phyloP scores from a whole-genome alignment of 2,888 invertebrate species.

The Torymus tubicola region DNA sequence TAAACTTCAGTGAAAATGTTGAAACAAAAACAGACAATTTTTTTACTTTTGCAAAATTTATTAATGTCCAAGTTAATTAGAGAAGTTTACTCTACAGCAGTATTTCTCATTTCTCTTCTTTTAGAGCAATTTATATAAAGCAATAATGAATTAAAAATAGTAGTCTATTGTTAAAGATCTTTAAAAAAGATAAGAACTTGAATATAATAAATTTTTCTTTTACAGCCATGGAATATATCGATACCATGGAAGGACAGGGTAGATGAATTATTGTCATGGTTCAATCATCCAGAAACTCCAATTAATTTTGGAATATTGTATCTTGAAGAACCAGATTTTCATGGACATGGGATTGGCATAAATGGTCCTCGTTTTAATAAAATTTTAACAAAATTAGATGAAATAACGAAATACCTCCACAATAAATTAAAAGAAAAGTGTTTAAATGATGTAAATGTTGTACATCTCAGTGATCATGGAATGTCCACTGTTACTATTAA shows the following conservation, averaged over 20 bases:
- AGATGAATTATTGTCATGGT: conserved; percentile 80
- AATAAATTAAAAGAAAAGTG: conserved; percentile 77
- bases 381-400: conserved; percentile 77
- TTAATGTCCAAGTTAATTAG: too few species aligned
- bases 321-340: conserved; percentile 83
- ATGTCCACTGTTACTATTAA: conserved; percentile 79
- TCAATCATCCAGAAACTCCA: conserved; percentile 79
- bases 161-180: too few species aligned
- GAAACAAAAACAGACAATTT: too few species aligned
- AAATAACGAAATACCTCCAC: conserved; percentile 80
- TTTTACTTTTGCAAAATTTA: too few species aligned
- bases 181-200: too few species aligned
- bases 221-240: conserved; percentile 69
- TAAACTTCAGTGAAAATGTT: too few species aligned
- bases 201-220: conserved; percentile 32
- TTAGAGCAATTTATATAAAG: too few species aligned
- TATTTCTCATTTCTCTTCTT: too few species aligned
- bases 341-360: conserved; percentile 81
- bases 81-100: too few species aligned
- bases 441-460: conserved; percentile 80
- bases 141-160: too few species aligned
- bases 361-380: conserved; percentile 75
- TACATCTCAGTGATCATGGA: conserved; percentile 86
- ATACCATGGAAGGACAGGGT: conserved; percentile 78
- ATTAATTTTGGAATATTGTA: conserved; percentile 84